phyloP scores from a whole-genome alignment of 2,888 invertebrate genomes.

The Scaeva pyrastri region DNA sequence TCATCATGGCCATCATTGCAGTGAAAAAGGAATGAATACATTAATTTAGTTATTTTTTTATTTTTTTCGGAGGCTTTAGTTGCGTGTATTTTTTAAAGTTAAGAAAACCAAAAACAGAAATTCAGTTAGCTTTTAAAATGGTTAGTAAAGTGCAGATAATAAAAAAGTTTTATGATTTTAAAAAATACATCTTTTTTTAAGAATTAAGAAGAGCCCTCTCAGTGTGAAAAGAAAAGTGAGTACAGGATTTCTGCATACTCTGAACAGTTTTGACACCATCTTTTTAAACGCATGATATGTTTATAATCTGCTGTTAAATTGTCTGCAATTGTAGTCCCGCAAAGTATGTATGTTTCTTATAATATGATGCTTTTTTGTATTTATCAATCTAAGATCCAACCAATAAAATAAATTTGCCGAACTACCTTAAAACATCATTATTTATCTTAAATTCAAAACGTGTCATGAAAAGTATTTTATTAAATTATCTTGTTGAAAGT shows the following conservation, averaged over 20 bases:
- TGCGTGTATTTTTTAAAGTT: conserved; percentile 25
- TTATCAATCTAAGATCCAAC: background rate
- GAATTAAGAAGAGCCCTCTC: background rate
- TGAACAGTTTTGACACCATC: conserved; percentile 14
- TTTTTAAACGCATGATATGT: conserved; percentile 17
- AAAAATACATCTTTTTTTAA: background rate
- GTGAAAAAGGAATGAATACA: conserved; percentile 57
- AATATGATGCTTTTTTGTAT: conserved; percentile 55
- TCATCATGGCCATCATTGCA: conserved; percentile 70
- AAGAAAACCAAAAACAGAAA: conserved; percentile 30
- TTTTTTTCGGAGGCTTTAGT: conserved; percentile 43
- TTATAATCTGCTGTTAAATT: conserved; percentile 37
- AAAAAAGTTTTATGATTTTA: conserved; percentile 15
- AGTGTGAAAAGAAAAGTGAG: conserved; percentile 5
- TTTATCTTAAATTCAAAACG: background rate
- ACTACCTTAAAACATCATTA: background rate
- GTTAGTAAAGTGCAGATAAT: conserved; percentile 42
- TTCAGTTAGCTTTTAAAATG: background rate
- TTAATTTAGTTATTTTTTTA: conserved; percentile 56
- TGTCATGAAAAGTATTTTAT: conserved; percentile 50
- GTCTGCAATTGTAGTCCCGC: conserved; percentile 57
- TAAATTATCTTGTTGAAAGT: conserved; percentile 62
- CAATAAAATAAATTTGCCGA: background rate
- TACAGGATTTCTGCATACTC: background rate
- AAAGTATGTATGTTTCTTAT: conserved; percentile 43